Evolutionary conservation across 2,113 vertebrate species (phyloP).

Genomic region (Coptodon rendalli): DNA sequence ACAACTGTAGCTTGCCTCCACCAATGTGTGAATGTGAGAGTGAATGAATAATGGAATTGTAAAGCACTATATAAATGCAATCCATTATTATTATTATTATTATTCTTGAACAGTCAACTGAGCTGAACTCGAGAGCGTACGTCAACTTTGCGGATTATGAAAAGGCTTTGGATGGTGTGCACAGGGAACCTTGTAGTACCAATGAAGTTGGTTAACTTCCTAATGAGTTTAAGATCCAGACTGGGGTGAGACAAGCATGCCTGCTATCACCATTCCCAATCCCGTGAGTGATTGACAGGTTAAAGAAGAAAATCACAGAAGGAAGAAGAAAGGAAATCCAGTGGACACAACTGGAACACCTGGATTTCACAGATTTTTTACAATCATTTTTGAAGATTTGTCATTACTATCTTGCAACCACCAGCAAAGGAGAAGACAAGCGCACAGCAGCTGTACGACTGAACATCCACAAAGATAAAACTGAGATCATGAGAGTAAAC

Average conservation of each 20-base stretch:
- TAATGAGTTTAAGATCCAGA: neutral
- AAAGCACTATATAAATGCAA: no score
- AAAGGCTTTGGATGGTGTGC: neutral
- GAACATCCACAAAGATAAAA: neutral
- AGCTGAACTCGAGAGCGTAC: neutral
- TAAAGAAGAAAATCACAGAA: neutral
- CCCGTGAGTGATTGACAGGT: accelerated
- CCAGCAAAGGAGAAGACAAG: neutral
- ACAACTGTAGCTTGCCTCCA: no score
- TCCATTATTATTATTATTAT: no score
- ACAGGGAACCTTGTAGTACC: neutral
- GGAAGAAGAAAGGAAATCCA: neutral
- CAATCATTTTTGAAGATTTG: neutral
- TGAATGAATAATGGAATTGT: no score
- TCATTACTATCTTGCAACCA: neutral
- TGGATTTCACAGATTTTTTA: accelerated
- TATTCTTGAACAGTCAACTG: neutral
- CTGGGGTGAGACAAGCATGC: neutral
- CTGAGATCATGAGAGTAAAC: neutral
- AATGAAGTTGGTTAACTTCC: accelerated
- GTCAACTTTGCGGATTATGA: neutral
- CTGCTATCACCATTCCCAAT: neutral
- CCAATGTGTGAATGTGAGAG: no score
- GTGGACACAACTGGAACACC: neutral
- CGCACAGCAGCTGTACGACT: neutral